Base-by-base conservation (phyloP, 2,113 vertebrate species). In the Aegotheles bennettii region DNA sequence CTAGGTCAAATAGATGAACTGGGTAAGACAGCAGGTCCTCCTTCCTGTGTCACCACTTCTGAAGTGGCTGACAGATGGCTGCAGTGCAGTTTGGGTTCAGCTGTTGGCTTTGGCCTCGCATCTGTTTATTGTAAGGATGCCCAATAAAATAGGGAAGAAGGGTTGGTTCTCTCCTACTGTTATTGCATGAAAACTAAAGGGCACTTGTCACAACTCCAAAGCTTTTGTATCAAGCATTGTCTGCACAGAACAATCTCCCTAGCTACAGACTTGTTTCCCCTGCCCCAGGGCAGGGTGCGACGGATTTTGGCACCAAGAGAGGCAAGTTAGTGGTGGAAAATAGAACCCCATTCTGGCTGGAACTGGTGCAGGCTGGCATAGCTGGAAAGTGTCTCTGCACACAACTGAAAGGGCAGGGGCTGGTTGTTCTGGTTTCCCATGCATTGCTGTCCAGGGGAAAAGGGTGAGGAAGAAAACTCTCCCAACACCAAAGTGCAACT, bases 401-500 rank as follows among this genome's bases (percentile, higher is more conserved):
- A 86, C 57, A 90, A 36, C 26, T 3, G 0, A 67, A 86, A 90
- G 86, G 80, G 93, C 79, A 81, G 53, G 65, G 86, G 73, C 80
- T 76, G 65, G 80, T 81, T 84, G 56, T 71, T 92, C 93, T 92
- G 45, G 60, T 84, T 95, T 90, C 80, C 60, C 69, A 48, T 48
- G 50, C 61, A 53, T 78, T 1, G 0, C 79, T 95, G 79, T 78
- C 92, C 90, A 81, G 95, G 85, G 85, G 71, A 90, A 93, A 86
- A 19, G 74, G 84, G 47, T 87, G 92, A 96, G 90, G 69, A 90
- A 48, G 26, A 90, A 96, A 95, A 84, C 65, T 90, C 1, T 0
- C 90, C 93, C 86, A 56, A 96, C 94, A 97, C 96, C 95, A 91
- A 97, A 96, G 96, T 97, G 95, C 95, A 92, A 96, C 95, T 96